Conservation (phyloP, 2,113 vertebrate species). For the Mugil cephalus region DNA sequence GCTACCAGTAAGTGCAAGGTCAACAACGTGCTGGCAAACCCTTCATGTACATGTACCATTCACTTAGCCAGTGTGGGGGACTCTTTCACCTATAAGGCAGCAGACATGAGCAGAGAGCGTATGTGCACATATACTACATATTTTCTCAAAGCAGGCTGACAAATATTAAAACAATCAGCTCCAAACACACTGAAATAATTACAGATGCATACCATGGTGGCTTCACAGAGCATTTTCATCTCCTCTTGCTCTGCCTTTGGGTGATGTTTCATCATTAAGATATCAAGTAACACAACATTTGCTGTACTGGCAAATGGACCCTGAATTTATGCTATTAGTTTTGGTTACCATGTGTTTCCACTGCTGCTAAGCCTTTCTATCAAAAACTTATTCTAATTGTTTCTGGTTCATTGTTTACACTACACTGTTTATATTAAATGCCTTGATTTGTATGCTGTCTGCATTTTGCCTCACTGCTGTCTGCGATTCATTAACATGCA, state of each 20-base stretch:
- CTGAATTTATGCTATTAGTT: neutral
- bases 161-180: neutral
- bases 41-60: slow-evolving; percentile 21
- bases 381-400: neutral
- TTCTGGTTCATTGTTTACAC: neutral
- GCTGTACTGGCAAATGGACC: neutral
- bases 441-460: neutral
- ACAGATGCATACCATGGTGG: neutral
- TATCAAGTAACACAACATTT: neutral
- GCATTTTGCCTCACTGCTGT: neutral
- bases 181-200: neutral
- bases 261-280: neutral
- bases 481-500: neutral
- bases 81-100: neutral
- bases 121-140: neutral
- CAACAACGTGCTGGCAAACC: slow-evolving; percentile 32
- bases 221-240: neutral
- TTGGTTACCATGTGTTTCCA: neutral
- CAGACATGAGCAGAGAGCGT: neutral
- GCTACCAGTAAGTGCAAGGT: slow-evolving; percentile 36
- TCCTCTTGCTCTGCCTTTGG: neutral
- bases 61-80: neutral
- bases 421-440: neutral
- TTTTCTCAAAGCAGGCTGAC: neutral
- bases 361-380: neutral